These are phyloP conservation scores for Xestia rhomboidea DNA, from an alignment of 2,888 invertebrate genomes.

Conservation along the genomic window DNA sequence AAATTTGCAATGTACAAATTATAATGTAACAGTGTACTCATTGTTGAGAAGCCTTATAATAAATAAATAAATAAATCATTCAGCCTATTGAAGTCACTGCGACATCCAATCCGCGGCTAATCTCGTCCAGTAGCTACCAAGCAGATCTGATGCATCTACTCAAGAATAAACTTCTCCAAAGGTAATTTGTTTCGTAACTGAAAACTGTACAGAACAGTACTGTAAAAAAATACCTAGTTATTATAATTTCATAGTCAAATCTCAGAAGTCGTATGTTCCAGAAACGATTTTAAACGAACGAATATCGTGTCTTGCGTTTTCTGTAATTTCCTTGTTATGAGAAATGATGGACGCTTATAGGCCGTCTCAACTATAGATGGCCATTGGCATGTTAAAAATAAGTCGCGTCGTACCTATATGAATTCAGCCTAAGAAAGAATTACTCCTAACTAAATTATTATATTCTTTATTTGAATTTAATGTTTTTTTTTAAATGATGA, in stretches of 20 bases:
- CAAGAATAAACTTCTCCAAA: too few relatives aligned
- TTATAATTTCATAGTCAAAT: not conserved
- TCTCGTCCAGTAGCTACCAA: not conserved
- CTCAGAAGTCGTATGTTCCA: not conserved
- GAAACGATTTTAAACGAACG: not conserved
- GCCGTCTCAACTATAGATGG: not conserved
- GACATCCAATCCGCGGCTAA: not conserved
- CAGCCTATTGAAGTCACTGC: not conserved
- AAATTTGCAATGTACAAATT: too few relatives aligned
- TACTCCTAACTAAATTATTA: not conserved
- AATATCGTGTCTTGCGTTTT: not conserved
- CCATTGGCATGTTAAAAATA: not conserved
- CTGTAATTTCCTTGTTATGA: not conserved
- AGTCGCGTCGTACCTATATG: not conserved
- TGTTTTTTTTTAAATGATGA: conserved; percentile 36
- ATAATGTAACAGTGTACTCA: too few relatives aligned
- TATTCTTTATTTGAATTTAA: conserved; percentile 13
- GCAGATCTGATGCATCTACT: not conserved
- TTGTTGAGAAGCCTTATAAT: too few relatives aligned
- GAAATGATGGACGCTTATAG: not conserved
- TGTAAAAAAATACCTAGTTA: too few relatives aligned
- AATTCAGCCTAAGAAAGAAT: not conserved
- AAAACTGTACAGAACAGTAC: too few relatives aligned
- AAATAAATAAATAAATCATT: too few relatives aligned
- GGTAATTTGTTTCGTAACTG: not conserved